Conservation (phyloP, 2,888 invertebrate species). For the Microctonus brassicae region DNA sequence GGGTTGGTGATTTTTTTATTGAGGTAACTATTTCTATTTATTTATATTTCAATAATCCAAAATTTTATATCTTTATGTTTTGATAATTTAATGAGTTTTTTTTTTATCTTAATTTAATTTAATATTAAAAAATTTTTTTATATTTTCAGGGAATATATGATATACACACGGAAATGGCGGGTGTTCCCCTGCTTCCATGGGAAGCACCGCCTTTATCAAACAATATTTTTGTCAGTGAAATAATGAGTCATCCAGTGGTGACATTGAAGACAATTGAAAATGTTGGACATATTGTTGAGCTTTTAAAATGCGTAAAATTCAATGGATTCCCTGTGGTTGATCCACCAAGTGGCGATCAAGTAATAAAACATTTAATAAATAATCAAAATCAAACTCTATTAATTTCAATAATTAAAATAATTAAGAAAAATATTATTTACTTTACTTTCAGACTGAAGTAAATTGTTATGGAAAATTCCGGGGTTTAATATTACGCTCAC, state of each 20-base stretch:
- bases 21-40: too few relatives aligned
- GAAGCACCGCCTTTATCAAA: slow-evolving; percentile 90
- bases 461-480: slow-evolving; percentile 84
- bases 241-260: slow-evolving; percentile 95
- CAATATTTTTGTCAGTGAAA: slow-evolving; percentile 87
- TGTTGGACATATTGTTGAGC: slow-evolving; percentile 87
- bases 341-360: slow-evolving; percentile 76
- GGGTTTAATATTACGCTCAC: slow-evolving; percentile 92
- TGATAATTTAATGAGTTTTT: too few relatives aligned
- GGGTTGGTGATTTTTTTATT: slow-evolving; percentile 98
- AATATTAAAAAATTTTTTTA: too few relatives aligned
- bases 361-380: slow-evolving; percentile 54
- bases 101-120: too few relatives aligned
- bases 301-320: slow-evolving; percentile 84
- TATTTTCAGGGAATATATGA: slow-evolving; percentile 91
- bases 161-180: slow-evolving; percentile 90
- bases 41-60: too few relatives aligned
- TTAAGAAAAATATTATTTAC: too few relatives aligned
- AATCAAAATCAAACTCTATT: background rate
- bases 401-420: too few relatives aligned
- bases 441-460: slow-evolving; percentile 74
- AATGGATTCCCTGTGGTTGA: slow-evolving; percentile 97
- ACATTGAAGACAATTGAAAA: slow-evolving; percentile 87
- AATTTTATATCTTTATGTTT: too few relatives aligned
- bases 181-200: slow-evolving; percentile 92